Evolutionary conservation across 1,140 invertebrate species (phyloP).

Genomic region (Ditylenchus dipsaci): DNA sequence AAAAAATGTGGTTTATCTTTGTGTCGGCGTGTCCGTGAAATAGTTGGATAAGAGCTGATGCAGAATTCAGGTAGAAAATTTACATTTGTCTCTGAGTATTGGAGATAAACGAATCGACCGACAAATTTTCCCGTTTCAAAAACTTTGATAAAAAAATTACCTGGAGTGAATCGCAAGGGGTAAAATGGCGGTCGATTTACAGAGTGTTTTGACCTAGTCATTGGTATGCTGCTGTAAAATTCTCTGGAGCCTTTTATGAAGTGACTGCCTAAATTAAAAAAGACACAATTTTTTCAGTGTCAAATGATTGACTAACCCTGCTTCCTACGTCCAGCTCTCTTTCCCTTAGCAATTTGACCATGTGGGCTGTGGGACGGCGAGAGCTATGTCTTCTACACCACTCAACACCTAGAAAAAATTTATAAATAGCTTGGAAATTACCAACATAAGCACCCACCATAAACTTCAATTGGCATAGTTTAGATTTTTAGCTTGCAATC

Average conservation of each 20-base stretch:
- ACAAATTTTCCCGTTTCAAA: no score
- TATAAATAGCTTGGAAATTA: no score
- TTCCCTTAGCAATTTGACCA: background rate
- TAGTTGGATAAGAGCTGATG: no score
- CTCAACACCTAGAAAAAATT: background rate
- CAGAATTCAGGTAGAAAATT: no score
- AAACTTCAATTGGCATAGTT: no score
- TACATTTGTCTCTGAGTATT: no score
- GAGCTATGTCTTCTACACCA: background rate
- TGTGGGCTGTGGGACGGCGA: background rate
- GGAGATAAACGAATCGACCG: no score
- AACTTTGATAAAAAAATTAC: no score
- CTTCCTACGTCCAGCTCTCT: background rate
- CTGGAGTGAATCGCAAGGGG: conserved; percentile 46
- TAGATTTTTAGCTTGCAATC: no score
- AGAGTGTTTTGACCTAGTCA: background rate
- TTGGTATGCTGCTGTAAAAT: conserved; percentile 40
- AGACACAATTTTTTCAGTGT: background rate
- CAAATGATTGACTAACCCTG: background rate
- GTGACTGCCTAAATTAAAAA: conserved; percentile 28
- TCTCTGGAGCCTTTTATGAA: conserved; percentile 40
- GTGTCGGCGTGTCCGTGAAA: no score
- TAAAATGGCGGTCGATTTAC: conserved; percentile 34
- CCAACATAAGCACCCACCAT: background rate
- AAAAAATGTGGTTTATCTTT: no score